Evolutionary conservation across 2,888 invertebrate species (phyloP).

Genomic region (Kuschelorhynchus macadamiae): DNA sequence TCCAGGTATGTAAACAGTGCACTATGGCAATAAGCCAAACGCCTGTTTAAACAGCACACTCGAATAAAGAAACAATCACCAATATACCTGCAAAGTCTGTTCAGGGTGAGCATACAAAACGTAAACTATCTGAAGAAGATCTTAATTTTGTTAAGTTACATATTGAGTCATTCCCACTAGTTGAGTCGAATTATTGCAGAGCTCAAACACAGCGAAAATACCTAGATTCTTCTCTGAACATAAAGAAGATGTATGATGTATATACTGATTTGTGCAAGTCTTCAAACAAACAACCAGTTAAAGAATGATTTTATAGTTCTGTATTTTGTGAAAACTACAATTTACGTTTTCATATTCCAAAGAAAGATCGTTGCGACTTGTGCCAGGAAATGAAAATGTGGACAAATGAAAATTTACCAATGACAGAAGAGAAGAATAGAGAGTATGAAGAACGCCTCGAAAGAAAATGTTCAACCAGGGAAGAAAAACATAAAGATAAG

Average conservation of each 20-base stretch:
- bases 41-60: slow-evolving; percentile 29
- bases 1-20: slow-evolving; percentile 23
- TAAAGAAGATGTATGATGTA: slow-evolving; percentile 15
- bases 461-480: no score
- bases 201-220: slow-evolving; percentile 12
- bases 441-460: no score
- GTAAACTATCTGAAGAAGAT: slow-evolving; percentile 19
- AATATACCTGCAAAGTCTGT: slow-evolving; percentile 14
- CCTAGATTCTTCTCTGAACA: slow-evolving; percentile 11
- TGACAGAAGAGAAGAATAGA: no score
- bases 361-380: slow-evolving; percentile 19
- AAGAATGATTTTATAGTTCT: slow-evolving; percentile 19
- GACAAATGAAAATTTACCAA: no score
- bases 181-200: slow-evolving; percentile 38
- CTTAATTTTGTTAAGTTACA: slow-evolving; percentile 19
- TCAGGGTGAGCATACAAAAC: slow-evolving; percentile 35
- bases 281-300: slow-evolving; percentile 26
- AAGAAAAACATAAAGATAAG: background rate
- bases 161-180: slow-evolving; percentile 27
- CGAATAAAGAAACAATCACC: slow-evolving; percentile 7
- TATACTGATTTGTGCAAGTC: slow-evolving; percentile 19
- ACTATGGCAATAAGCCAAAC: slow-evolving; percentile 38
- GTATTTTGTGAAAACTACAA: slow-evolving; percentile 36
- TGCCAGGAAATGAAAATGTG: slow-evolving; percentile 9
- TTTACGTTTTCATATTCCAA: slow-evolving; percentile 24